Conservation (phyloP, 2,113 vertebrate species). For the Protobothrops flavoviridis region DNA sequence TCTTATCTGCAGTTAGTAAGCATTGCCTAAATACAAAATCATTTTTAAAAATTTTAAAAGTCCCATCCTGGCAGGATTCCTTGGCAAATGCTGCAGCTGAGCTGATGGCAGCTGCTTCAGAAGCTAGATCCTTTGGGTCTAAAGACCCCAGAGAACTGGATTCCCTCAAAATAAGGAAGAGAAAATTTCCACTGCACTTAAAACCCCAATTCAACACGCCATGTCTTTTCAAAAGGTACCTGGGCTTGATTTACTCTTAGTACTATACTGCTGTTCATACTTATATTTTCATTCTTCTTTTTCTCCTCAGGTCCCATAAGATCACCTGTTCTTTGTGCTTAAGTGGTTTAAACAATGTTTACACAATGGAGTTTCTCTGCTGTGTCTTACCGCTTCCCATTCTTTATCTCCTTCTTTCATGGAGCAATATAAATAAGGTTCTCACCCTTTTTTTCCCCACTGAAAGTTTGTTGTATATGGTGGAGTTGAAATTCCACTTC, state of each 20-base stretch:
- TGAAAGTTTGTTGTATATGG: not conserved
- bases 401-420: not conserved
- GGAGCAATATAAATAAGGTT: not conserved
- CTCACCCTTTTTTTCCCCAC: fast-evolving
- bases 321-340: not conserved
- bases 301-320: not conserved
- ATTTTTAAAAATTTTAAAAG: not conserved
- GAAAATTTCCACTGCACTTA: not conserved
- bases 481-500: not conserved
- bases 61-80: not conserved
- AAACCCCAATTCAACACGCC: not conserved
- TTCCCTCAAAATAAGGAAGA: not conserved
- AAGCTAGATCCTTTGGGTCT: not conserved
- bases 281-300: not conserved
- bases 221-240: not conserved
- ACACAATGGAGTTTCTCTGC: not conserved
- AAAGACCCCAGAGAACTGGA: not conserved
- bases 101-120: not conserved
- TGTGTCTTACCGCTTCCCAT: not conserved
- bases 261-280: not conserved
- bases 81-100: not conserved
- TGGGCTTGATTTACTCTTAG: not conserved
- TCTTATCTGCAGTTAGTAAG: not conserved
- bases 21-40: not conserved
- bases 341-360: not conserved